Conservation (phyloP, 2,888 invertebrate species). For the Acronicta aceris region DNA sequence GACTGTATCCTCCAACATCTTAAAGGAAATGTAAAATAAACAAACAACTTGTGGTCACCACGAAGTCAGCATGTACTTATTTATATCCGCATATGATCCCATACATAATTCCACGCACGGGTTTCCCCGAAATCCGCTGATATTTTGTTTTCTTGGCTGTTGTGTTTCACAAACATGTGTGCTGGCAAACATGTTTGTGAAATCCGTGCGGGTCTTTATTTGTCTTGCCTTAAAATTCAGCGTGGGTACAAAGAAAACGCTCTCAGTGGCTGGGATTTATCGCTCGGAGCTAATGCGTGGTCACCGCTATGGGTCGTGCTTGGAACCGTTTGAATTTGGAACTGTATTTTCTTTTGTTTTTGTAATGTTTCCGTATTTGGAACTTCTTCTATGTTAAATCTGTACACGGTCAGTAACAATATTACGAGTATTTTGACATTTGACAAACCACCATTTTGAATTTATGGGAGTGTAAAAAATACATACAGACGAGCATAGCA, state of each 20-base stretch:
- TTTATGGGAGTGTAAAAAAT: no score
- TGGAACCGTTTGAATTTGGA: slow-evolving; percentile 6
- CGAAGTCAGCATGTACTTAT: background rate
- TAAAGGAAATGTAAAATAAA: background rate
- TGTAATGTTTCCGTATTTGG: background rate
- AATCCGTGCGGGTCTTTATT: slow-evolving; percentile 43
- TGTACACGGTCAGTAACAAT: no score
- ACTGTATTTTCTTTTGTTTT: slow-evolving; percentile 2
- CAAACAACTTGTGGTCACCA: background rate
- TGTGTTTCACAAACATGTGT: no score
- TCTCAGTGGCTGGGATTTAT: slow-evolving; percentile 52
- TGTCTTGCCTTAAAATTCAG: slow-evolving; percentile 60
- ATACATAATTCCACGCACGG: slow-evolving; percentile 2
- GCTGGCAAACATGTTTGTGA: slow-evolving; percentile 42
- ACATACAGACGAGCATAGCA: no score
- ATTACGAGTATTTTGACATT: no score
- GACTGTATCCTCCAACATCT: background rate
- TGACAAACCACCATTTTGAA: no score
- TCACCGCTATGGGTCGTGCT: slow-evolving; percentile 29
- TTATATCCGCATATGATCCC: slow-evolving; percentile 1
- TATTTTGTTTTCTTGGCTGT: slow-evolving; percentile 39
- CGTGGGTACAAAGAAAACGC: slow-evolving; percentile 51
- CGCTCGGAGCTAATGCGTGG: slow-evolving; percentile 48
- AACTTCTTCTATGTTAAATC: background rate
- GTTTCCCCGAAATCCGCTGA: slow-evolving; percentile 20